These are phyloP conservation scores for Microchirus variegatus DNA, from an alignment of 2,797 vertebrate genomes.

Conservation along the genomic window DNA sequence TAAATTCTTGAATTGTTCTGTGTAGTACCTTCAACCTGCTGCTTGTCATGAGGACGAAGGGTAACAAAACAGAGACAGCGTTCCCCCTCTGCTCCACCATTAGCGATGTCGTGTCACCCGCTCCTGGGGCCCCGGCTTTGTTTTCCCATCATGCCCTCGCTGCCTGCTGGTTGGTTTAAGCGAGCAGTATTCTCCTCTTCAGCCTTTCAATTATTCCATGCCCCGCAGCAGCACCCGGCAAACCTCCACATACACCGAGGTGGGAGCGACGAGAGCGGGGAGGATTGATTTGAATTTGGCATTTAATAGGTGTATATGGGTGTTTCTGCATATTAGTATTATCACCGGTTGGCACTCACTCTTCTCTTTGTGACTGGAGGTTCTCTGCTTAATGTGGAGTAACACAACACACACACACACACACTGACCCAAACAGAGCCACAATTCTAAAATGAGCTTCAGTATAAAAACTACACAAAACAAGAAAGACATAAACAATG, in stretches of 20 bases:
- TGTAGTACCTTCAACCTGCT: slow-evolving; percentile 57
- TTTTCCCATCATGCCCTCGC: slow-evolving; percentile 80
- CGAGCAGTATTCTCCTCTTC: slow-evolving; percentile 81
- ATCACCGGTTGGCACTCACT: slow-evolving; percentile 52
- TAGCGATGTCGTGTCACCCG: slow-evolving; percentile 78
- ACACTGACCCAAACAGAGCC: too few species aligned
- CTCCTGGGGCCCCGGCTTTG: slow-evolving; percentile 76
- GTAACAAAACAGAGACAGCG: slow-evolving; percentile 70
- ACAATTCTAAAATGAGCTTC: too few species aligned
- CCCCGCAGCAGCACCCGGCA: slow-evolving; percentile 79
- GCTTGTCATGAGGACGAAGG: slow-evolving; percentile 63
- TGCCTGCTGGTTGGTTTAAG: slow-evolving; percentile 83
- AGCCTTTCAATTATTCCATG: slow-evolving; percentile 86
- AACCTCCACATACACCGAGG: slow-evolving; percentile 66
- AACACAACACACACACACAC: not conserved
- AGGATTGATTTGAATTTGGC: slow-evolving; percentile 74
- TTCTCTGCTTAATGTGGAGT: slow-evolving; percentile 27
- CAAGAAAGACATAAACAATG: too few species aligned
- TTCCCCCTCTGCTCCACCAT: slow-evolving; percentile 68
- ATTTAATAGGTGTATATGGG: slow-evolving; percentile 67
- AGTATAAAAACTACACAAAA: too few species aligned
- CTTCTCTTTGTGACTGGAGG: slow-evolving; percentile 21
- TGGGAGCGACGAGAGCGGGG: slow-evolving; percentile 64
- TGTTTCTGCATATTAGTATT: slow-evolving; percentile 52
- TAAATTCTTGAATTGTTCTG: slow-evolving; percentile 50